Evolutionary conservation across 2,888 invertebrate species (phyloP), one percentile per base, ranked within the genome.

Genomic region (Tipula lateralis): DNA sequence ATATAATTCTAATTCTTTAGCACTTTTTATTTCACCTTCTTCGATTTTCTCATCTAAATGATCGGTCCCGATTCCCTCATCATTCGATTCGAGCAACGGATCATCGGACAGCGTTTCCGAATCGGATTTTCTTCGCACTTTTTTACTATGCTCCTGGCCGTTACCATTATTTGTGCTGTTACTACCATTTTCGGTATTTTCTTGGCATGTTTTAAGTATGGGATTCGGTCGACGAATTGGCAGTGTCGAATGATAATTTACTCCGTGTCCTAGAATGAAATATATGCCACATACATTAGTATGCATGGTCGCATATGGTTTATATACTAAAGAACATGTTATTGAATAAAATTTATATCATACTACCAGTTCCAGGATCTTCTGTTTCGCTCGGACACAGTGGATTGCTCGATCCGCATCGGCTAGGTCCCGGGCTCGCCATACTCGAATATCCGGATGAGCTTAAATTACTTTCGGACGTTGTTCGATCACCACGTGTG

Each of bases 391-490:
- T 93, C 1, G 94, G 93, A 88, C 94, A 95, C 2, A 96, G 89
- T 0, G 95, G 95, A 89, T 95, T 96, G 87, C 94, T 95, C 0
- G 95, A 96, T 5, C 95, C 95, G 88, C 96, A 96, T 86, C 96
- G 91, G 0, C 95, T 95, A 3, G 95, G 95, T 0, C 95, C 95
- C 0, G 96, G 96, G 89, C 95, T 95, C 0, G 96, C 95, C 94
- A 96, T 95, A 1, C 95, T 96, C 86, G 95, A 95, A 89, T 96
- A 96, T 7, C 96, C 96, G 0, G 95, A 96, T 7, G 96, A 95
- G 86, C 95, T 95, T 66, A 96, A 91, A 89, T 96, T 96, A 1
- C 95, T 95, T 90, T 96, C 95, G 0, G 96, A 96, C 13, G 95
- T 94, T 1, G 94, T 95, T 86, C 95, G 92, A 87, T 95, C 95